Conservation (phyloP, 2,113 vertebrate species). For the Calcarius ornatus region DNA sequence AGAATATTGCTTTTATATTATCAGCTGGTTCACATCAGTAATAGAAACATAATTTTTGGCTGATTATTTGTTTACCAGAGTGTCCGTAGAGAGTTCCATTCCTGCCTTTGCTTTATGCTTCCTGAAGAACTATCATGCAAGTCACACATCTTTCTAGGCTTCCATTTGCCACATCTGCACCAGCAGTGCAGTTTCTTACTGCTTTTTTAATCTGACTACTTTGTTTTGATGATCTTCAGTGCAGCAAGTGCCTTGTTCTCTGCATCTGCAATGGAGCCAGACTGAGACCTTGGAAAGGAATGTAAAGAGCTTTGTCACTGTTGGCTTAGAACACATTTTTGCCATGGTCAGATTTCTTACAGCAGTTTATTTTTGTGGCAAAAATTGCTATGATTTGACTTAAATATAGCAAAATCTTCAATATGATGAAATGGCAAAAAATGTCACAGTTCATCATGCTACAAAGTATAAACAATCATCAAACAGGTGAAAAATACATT, state of each 20-base stretch:
- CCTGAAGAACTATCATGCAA: not conserved
- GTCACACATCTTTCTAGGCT: not conserved
- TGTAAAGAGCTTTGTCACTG: not conserved
- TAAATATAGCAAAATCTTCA: constrained; percentile 34
- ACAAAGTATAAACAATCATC: constrained; percentile 53
- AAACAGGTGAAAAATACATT: constrained; percentile 64
- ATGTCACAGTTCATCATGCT: constrained; percentile 56
- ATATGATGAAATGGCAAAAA: constrained; percentile 16
- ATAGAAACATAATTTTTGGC: not conserved
- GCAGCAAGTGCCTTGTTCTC: not conserved
- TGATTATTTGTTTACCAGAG: not conserved
- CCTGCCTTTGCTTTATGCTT: not conserved
- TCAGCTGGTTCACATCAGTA: not conserved
- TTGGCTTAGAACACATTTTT: not conserved
- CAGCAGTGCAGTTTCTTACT: not conserved
- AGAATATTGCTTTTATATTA: not conserved
- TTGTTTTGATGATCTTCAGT: not conserved
- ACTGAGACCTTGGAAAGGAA: not conserved
- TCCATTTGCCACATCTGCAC: not conserved
- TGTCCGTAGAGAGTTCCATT: not conserved
- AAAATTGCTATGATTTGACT: constrained; percentile 8
- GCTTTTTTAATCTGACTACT: not conserved
- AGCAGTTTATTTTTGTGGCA: not conserved
- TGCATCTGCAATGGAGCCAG: not conserved
- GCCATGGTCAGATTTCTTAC: not conserved